A percentile compares a stretch with the other conserved stretches of the same genome.
phyloP scores from a whole-genome alignment of 1,140 invertebrate species.

The Dinoponera quadriceps region DNA sequence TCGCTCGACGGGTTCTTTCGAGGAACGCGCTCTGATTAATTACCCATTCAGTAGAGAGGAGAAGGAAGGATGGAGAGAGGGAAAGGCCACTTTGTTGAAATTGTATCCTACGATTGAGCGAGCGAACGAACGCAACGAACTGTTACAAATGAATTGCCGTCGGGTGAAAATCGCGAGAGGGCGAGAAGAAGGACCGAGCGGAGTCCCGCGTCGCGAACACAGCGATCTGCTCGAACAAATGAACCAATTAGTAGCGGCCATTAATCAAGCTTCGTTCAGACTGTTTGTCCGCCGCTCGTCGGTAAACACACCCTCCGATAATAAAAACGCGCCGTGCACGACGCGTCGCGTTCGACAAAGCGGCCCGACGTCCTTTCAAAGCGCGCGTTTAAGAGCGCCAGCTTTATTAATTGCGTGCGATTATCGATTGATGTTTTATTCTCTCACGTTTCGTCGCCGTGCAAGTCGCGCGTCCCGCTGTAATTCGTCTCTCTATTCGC shows the following conservation, averaged over 20 bases:
- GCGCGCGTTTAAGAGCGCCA: too few relatives aligned
- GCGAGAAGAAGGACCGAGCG: not conserved
- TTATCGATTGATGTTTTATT: too few relatives aligned
- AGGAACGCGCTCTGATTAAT: constrained; percentile 26
- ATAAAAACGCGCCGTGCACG: constrained; percentile 8
- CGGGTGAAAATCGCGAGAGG: constrained; percentile 17
- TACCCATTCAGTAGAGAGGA: not conserved
- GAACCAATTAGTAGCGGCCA: constrained; percentile 26
- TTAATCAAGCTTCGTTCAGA: constrained; percentile 50
- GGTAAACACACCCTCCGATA: constrained; percentile 18
- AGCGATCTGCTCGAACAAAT: constrained; percentile 43
- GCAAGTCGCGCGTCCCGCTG: too few relatives aligned
- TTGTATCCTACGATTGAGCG: not conserved
- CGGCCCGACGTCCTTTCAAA: too few relatives aligned
- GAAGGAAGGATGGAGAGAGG: not conserved
- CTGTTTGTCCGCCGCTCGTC: constrained; percentile 16
- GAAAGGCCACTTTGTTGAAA: constrained; percentile 23
- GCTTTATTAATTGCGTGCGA: too few relatives aligned
- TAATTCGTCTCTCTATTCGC: too few relatives aligned
- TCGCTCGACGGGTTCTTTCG: too few relatives aligned
- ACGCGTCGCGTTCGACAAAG: too few relatives aligned
- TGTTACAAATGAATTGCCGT: constrained; percentile 42
- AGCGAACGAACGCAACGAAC: constrained; percentile 30
- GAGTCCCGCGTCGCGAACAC: constrained; percentile 18
- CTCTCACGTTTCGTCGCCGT: too few relatives aligned